phyloP scores from a whole-genome alignment of 2,797 vertebrate species.

The Rhodeus uyekii region DNA sequence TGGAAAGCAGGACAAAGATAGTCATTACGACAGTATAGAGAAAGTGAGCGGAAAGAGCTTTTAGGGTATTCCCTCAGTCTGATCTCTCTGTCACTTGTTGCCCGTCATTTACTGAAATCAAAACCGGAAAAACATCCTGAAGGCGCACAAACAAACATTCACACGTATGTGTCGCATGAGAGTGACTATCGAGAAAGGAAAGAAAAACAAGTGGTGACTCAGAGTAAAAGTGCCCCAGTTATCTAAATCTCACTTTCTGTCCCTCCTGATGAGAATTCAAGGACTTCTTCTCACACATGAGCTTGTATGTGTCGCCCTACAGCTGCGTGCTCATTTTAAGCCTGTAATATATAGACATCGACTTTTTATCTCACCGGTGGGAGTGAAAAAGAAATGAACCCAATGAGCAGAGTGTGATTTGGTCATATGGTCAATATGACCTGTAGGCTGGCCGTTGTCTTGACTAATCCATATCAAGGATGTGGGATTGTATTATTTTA shows the following conservation, averaged over 20 bases:
- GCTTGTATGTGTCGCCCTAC: neutral
- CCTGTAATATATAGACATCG: conserved; percentile 11
- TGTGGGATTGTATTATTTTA: neutral
- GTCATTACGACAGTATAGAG: neutral
- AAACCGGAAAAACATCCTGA: conserved; percentile 41
- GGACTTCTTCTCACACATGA: conserved; percentile 3
- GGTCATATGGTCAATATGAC: neutral
- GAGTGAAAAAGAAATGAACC: neutral
- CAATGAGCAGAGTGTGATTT: conserved; percentile 7
- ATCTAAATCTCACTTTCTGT: conserved; percentile 38
- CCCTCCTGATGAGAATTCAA: conserved; percentile 31
- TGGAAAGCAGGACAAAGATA: conserved; percentile 22
- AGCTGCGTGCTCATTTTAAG: neutral
- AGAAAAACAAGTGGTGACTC: conserved; percentile 51
- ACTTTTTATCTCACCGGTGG: neutral
- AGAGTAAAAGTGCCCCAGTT: conserved; percentile 52
- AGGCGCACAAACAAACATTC: conserved; percentile 41
- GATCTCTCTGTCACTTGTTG: conserved; percentile 45
- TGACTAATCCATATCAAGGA: conserved; percentile 15
- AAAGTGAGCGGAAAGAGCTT: conserved; percentile 24
- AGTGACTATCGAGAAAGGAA: conserved; percentile 43
- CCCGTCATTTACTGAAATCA: conserved; percentile 60
- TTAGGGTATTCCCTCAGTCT: conserved; percentile 52
- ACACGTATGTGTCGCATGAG: conserved; percentile 20
- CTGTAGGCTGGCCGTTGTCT: neutral